phyloP scores from a whole-genome alignment of 2,888 invertebrate species.

The Onthophagus sagittarius region DNA sequence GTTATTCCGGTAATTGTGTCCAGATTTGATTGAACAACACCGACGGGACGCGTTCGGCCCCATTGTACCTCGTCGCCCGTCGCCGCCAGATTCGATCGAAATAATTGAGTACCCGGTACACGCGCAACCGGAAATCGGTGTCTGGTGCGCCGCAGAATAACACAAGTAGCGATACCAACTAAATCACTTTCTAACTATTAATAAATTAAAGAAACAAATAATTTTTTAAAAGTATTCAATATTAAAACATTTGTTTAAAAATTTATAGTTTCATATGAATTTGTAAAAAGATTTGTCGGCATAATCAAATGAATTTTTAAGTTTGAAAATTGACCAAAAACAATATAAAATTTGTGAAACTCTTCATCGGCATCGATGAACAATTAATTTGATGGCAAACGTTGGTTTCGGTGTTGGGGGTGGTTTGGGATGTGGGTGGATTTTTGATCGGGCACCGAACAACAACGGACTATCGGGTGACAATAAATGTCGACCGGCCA shows the following conservation, averaged over 20 bases:
- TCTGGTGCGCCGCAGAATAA: not conserved
- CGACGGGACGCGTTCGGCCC: not conserved
- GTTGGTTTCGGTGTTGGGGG: not conserved
- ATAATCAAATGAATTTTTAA: too few species aligned
- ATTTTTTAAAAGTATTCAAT: too few species aligned
- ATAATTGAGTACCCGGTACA: not conserved
- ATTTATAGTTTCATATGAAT: too few species aligned
- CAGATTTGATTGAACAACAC: not conserved
- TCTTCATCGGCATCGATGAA: conserved; percentile 32
- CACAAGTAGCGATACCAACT: not conserved
- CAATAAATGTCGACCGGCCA: conserved; percentile 12
- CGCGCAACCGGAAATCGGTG: not conserved
- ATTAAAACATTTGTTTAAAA: too few species aligned
- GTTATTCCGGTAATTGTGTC: not conserved
- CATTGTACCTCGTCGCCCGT: not conserved
- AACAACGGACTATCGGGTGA: conserved; percentile 11
- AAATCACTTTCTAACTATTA: too few species aligned
- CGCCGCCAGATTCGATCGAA: not conserved
- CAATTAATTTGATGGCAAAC: conserved; percentile 34
- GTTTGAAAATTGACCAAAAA: conserved; percentile 16
- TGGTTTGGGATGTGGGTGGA: not conserved
- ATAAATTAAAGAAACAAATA: too few species aligned
- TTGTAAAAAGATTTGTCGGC: too few species aligned
- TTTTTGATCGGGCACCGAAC: not conserved
- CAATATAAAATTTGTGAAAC: conserved; percentile 45